These are phyloP conservation scores for Spodoptera exigua DNA, from an alignment of 2,888 invertebrate species.

Conservation along the genomic window DNA sequence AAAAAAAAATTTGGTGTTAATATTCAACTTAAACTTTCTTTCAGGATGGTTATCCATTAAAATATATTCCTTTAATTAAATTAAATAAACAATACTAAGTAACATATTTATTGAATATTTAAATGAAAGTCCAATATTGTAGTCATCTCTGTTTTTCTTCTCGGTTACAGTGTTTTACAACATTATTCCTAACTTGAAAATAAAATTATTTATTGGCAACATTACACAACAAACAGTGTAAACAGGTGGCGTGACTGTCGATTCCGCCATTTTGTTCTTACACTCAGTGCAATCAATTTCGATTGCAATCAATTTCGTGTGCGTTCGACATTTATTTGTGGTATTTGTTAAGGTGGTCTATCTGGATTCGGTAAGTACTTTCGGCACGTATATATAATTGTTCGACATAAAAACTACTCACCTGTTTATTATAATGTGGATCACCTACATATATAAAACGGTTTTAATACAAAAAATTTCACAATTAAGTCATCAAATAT, in stretches of 20 bases:
- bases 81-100: not conserved
- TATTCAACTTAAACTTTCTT: not conserved
- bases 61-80: not conserved
- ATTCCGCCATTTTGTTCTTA: slow-evolving; percentile 5
- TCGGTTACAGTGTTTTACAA: slow-evolving; percentile 3
- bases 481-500: too few species aligned
- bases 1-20: not conserved
- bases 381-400: too few species aligned
- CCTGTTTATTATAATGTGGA: too few species aligned
- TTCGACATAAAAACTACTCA: too few species aligned
- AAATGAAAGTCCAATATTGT: too few species aligned
- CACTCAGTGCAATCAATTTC: slow-evolving; percentile 4
- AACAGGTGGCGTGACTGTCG: slow-evolving; percentile 4
- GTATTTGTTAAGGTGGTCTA: slow-evolving; percentile 1
- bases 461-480: too few species aligned
- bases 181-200: slow-evolving; percentile 1
- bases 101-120: slow-evolving; percentile 3
- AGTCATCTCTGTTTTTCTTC: slow-evolving; percentile 3
- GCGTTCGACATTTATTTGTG: slow-evolving; percentile 1
- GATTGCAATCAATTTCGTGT: not conserved
- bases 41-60: not conserved
- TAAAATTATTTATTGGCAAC: slow-evolving; percentile 2
- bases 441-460: too few species aligned
- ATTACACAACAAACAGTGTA: slow-evolving; percentile 5
- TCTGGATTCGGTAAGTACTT: slow-evolving; percentile 5